A percentile compares a stretch with the other conserved stretches of the same genome.
Evolutionary conservation across 1,140 invertebrate species (phyloP).

Genomic region (Stegodyphus mimosarum): DNA sequence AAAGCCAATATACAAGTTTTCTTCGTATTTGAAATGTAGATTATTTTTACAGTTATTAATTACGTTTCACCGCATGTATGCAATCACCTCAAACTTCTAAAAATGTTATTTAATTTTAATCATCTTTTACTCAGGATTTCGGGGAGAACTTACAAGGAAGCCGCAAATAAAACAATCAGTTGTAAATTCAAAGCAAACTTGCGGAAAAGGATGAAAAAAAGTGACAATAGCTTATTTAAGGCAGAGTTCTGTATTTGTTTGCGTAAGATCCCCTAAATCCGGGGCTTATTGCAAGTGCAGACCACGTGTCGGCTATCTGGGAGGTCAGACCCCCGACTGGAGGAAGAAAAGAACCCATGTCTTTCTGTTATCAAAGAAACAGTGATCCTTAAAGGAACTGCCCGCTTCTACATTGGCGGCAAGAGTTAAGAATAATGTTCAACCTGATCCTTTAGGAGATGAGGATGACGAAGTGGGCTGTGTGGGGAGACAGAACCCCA

Average conservation of each 20-base stretch:
- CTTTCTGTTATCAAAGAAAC: conserved; percentile 27
- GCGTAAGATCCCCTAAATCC: background rate
- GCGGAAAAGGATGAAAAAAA: background rate
- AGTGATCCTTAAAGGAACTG: conserved; percentile 10
- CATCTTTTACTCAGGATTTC: no score
- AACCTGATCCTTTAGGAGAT: no score
- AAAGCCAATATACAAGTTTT: no score
- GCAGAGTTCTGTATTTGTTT: conserved; percentile 23
- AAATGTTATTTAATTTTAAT: no score
- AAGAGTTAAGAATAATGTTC: background rate
- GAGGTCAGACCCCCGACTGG: conserved; percentile 13
- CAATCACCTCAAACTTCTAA: no score
- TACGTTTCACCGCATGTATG: no score
- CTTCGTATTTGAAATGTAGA: no score
- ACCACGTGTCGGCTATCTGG: conserved; percentile 43
- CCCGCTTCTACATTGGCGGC: background rate
- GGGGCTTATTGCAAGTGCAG: conserved; percentile 14
- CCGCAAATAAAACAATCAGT: conserved; percentile 19
- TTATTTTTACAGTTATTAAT: no score
- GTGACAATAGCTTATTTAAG: conserved; percentile 38
- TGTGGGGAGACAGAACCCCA: no score
- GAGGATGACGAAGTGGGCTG: no score
- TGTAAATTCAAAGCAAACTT: conserved; percentile 31
- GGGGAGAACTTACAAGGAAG: no score
- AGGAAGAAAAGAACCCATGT: background rate